These are phyloP conservation scores for Crioceris asparagi DNA, from an alignment of 2,888 invertebrate genomes.

Conservation along the genomic window DNA sequence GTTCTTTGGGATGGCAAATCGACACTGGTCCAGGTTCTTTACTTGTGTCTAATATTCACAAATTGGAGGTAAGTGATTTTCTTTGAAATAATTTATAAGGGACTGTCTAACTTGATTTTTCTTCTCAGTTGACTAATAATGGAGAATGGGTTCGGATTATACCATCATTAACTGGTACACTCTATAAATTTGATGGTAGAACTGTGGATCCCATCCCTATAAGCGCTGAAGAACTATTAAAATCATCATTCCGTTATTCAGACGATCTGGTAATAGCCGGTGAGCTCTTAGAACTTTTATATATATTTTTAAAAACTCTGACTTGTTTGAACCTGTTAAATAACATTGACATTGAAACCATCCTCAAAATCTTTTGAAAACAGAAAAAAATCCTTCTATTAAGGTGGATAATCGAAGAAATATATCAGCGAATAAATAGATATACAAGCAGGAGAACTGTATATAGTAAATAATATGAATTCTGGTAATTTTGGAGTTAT, in stretches of 20 bases:
- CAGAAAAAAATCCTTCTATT: no score
- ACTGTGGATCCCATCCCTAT: conserved; percentile 80
- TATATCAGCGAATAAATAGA: no score
- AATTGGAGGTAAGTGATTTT: conserved; percentile 55
- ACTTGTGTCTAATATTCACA: conserved; percentile 81
- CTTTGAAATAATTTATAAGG: conserved; percentile 1
- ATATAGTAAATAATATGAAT: no score
- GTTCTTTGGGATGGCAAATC: conserved; percentile 66
- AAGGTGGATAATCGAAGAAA: no score
- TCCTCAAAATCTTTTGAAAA: no score
- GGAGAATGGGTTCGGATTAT: conserved; percentile 83
- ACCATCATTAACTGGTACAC: conserved; percentile 82
- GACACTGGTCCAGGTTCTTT: conserved; percentile 66
- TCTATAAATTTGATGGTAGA: conserved; percentile 87
- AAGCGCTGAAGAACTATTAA: conserved; percentile 74
- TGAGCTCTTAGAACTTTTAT: conserved; percentile 3
- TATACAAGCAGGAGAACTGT: no score
- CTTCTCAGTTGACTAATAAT: conserved; percentile 60
- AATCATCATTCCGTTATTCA: conserved; percentile 77
- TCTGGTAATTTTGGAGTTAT: no score
- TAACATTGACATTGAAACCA: no score
- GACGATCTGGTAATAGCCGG: conserved; percentile 77
- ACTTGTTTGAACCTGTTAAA: no score
- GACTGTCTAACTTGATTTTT: no score
- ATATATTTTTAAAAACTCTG: not conserved